Evolutionary conservation across 2,797 vertebrate species (phyloP).

Genomic region (Pterois miles): DNA sequence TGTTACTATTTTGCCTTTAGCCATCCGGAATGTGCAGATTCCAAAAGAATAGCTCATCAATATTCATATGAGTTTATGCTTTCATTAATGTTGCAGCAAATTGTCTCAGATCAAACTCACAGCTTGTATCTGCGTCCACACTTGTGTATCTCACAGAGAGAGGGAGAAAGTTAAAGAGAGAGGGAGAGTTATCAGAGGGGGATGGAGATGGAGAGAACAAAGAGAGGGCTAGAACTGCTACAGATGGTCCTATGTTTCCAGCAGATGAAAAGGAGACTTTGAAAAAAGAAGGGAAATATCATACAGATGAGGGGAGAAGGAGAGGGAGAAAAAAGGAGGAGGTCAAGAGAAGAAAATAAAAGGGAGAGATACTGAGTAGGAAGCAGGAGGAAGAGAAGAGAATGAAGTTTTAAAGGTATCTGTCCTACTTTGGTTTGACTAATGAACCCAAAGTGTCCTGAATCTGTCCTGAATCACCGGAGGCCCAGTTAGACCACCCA

Average conservation of each 20-base stretch:
- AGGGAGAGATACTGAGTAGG: background rate
- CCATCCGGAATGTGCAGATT: slow-evolving; percentile 77
- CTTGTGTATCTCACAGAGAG: slow-evolving; percentile 48
- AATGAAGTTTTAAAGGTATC: slow-evolving; percentile 69
- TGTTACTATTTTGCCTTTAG: slow-evolving; percentile 69
- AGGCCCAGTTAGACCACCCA: slow-evolving; percentile 74
- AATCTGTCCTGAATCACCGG: slow-evolving; percentile 79
- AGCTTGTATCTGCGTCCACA: slow-evolving; percentile 70
- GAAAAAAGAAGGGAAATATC: slow-evolving; percentile 54
- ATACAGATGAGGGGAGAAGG: slow-evolving; percentile 48
- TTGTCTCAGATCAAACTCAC: slow-evolving; percentile 79
- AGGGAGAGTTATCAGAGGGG: slow-evolving; percentile 38
- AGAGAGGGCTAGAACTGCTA: slow-evolving; percentile 56
- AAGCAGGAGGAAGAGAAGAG: slow-evolving; percentile 3
- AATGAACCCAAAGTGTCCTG: slow-evolving; percentile 83
- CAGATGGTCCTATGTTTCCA: slow-evolving; percentile 67
- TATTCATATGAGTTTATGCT: slow-evolving; percentile 83
- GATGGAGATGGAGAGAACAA: slow-evolving; percentile 60
- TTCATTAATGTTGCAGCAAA: slow-evolving; percentile 84
- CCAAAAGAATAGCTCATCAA: slow-evolving; percentile 82
- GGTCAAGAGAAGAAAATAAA: slow-evolving; percentile 44
- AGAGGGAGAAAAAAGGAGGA: slow-evolving; percentile 25
- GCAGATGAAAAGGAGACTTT: slow-evolving; percentile 68
- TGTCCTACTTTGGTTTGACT: slow-evolving; percentile 85
- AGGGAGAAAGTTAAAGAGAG: slow-evolving; percentile 10